A percentile compares a stretch with the other conserved stretches of the same genome.
Conservation (phyloP, 2,797 vertebrate genomes). For the Octomys mimax region DNA sequence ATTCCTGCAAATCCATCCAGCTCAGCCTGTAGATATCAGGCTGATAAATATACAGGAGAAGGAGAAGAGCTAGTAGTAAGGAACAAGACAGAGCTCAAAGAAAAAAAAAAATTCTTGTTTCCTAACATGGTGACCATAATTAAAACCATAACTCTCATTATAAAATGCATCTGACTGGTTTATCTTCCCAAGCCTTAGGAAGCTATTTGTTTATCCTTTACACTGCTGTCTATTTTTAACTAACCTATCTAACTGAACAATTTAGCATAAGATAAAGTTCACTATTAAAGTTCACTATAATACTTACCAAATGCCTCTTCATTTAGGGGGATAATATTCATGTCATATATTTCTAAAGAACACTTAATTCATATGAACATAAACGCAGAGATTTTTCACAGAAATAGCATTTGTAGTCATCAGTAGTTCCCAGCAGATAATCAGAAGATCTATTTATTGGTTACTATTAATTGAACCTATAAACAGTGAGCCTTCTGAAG, state of each 20-base stretch:
- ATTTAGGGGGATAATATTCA: not conserved
- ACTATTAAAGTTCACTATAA: not conserved
- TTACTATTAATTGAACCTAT: not conserved
- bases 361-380: slow-evolving; percentile 47
- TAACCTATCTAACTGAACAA: not conserved
- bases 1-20: not conserved
- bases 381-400: slow-evolving; percentile 28
- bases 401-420: slow-evolving; percentile 30
- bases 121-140: not conserved
- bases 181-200: not conserved
- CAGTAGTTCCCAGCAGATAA: not conserved
- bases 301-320: slow-evolving; percentile 22
- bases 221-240: not conserved
- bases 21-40: not conserved
- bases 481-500: not conserved
- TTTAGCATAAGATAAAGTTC: slow-evolving; percentile 35
- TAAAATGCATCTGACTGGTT: not conserved
- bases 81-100: not conserved
- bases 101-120: slow-evolving; percentile 56
- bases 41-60: not conserved
- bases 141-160: not conserved
- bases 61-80: not conserved
- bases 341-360: slow-evolving; percentile 28
- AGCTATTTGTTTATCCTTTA: not conserved
- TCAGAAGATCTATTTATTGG: slow-evolving; percentile 21